These are phyloP conservation scores for Lathamus discolor DNA, from an alignment of 2,113 vertebrate species.

Conservation along the genomic window DNA sequence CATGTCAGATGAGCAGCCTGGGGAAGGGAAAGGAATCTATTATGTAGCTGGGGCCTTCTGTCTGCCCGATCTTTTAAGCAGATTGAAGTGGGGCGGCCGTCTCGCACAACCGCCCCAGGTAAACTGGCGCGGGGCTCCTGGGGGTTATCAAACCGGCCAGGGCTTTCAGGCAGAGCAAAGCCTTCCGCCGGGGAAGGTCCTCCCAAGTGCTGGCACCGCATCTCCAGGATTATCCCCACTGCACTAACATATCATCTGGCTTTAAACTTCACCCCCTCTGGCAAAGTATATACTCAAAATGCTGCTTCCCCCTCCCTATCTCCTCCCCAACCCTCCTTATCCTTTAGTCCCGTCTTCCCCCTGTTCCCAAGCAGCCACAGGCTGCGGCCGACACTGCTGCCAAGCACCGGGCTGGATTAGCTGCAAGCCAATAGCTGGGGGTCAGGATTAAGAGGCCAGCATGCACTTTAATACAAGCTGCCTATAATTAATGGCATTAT, in stretches of 20 bases:
- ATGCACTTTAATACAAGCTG: slow-evolving; percentile 93
- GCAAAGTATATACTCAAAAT: slow-evolving; percentile 74
- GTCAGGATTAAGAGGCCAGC: slow-evolving; percentile 97
- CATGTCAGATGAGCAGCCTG: slow-evolving; percentile 55
- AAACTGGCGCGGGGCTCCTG: slow-evolving; percentile 75
- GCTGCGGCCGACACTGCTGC: slow-evolving; percentile 83
- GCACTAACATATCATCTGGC: slow-evolving; percentile 85
- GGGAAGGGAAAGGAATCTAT: slow-evolving; percentile 68
- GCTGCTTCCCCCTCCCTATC: slow-evolving; percentile 40
- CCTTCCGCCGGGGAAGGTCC: slow-evolving; percentile 78
- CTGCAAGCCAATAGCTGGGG: slow-evolving; percentile 95
- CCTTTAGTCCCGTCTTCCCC: slow-evolving; percentile 67
- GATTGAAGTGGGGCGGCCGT: slow-evolving; percentile 73
- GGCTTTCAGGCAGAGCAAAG: slow-evolving; percentile 85
- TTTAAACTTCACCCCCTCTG: slow-evolving; percentile 88
- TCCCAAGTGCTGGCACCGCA: slow-evolving; percentile 76
- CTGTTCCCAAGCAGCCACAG: slow-evolving; percentile 71
- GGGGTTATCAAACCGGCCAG: slow-evolving; percentile 88
- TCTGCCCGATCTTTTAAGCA: slow-evolving; percentile 73
- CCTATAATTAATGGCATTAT: slow-evolving; percentile 99
- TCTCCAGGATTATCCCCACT: slow-evolving; percentile 84
- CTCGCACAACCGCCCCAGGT: slow-evolving; percentile 82
- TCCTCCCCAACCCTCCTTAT: slow-evolving; percentile 64
- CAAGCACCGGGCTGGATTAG: slow-evolving; percentile 95
- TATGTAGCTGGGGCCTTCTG: slow-evolving; percentile 61